Evolutionary conservation across 1,140 invertebrate species (phyloP).

Genomic region (Drosophila parabipectinata): DNA sequence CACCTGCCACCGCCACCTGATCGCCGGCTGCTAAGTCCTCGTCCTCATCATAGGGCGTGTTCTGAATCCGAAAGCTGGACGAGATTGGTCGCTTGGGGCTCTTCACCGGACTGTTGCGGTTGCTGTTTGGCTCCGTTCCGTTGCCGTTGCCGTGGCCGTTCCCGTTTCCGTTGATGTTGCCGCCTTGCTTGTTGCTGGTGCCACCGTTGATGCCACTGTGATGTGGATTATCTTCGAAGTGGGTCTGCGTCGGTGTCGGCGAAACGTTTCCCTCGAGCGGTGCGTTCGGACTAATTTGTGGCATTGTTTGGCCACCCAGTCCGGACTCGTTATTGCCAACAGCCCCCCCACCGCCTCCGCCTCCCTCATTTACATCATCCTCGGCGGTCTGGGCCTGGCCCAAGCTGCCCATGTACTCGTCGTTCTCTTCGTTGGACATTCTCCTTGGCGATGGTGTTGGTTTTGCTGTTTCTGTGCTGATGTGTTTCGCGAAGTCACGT

Average conservation of each 20-base stretch:
- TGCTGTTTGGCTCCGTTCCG: constrained; percentile 40
- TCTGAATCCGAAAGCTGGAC: constrained; percentile 63
- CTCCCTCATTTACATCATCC: constrained; percentile 46
- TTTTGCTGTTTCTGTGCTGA: constrained; percentile 1
- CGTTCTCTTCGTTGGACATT: constrained; percentile 77
- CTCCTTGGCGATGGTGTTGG: constrained; percentile 40
- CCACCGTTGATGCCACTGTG: constrained; percentile 31
- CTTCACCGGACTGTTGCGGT: constrained; percentile 62
- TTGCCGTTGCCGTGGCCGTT: constrained; percentile 17
- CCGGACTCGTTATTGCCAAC: constrained; percentile 69
- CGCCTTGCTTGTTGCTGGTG: constrained; percentile 21
- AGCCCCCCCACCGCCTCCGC: constrained; percentile 30
- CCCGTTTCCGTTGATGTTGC: constrained; percentile 24
- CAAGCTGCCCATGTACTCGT: constrained; percentile 56
- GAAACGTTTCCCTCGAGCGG: constrained; percentile 83
- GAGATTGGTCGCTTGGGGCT: constrained; percentile 53
- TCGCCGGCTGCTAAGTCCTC: constrained; percentile 62
- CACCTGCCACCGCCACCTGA: constrained; percentile 38
- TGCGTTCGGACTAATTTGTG: constrained; percentile 83
- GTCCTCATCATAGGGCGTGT: constrained; percentile 61
- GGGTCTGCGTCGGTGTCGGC: constrained; percentile 64
- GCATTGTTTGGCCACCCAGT: constrained; percentile 77
- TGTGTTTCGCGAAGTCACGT: constrained; percentile 17
- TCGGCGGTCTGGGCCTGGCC: constrained; percentile 42
- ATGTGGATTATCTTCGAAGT: constrained; percentile 73